A percentile compares a stretch with the other conserved stretches of the same genome.
phyloP scores from a whole-genome alignment of 2,113 vertebrate genomes.

The Neomonachus schauinslandi region DNA sequence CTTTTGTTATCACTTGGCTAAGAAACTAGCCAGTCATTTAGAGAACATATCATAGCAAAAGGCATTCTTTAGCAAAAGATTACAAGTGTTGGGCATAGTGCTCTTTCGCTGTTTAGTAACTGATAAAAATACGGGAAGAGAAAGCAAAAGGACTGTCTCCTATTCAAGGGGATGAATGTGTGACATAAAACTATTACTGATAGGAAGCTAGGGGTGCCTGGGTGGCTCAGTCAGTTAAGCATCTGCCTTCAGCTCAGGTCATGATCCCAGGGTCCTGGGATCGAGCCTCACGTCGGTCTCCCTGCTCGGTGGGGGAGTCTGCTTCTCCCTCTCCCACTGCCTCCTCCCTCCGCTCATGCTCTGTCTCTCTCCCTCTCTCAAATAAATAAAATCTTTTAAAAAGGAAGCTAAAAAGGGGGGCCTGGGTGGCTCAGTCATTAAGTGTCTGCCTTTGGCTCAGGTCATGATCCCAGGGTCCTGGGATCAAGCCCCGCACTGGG shows the following conservation, averaged over 20 bases:
- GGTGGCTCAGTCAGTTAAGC: background rate
- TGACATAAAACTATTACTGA: slow-evolving; percentile 30
- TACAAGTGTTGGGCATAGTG: background rate
- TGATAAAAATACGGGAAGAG: background rate
- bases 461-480: too few relatives aligned
- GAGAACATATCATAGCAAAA: background rate
- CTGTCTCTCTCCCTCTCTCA: background rate
- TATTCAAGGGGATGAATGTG: background rate
- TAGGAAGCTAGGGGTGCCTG: background rate
- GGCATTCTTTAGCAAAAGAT: slow-evolving; percentile 38
- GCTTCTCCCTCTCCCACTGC: background rate
- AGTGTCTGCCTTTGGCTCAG: too few relatives aligned
- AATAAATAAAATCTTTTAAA: background rate
- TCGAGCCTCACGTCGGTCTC: background rate
- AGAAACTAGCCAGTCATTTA: slow-evolving; percentile 38
- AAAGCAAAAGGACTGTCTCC: slow-evolving; percentile 40
- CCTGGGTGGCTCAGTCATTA: too few relatives aligned
- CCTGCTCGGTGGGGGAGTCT: background rate
- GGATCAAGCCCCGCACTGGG: too few relatives aligned
- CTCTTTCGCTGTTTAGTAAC: slow-evolving; percentile 21
- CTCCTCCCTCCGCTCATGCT: background rate
- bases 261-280: background rate
- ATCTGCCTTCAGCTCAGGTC: background rate
- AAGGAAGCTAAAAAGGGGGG: too few relatives aligned
- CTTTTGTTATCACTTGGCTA: slow-evolving; percentile 37